Evolutionary conservation across 2,888 invertebrate genomes (phyloP), one percentile per base, ranked within the genome.

Genomic region (Timema podura): DNA sequence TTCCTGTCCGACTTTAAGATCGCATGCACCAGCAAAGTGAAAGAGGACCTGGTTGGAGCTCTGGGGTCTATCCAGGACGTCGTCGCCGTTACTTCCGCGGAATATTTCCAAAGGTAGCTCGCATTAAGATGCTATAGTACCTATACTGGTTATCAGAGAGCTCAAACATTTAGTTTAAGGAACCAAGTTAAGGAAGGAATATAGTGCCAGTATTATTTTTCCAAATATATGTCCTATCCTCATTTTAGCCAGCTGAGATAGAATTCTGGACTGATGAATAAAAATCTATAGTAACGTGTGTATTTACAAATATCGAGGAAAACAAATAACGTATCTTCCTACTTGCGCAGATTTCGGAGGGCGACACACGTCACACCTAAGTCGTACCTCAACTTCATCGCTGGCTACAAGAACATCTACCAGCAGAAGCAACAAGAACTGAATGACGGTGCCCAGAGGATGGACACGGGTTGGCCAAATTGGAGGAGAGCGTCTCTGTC

Each of bases 301-400:
- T 51, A 49, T 49, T 49, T 49, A 49, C 51, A 49, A 15, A 51
- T 5, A n/a, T 51, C 15, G 5, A 51, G 15, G 5, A n/a, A 51
- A 51, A 51, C 8, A n/a, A 51, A 5, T 7, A 51, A 15, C 15
- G 51, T 51, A 5, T 51, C 10, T n/a, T 49, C n/a, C n/a, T 49
- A 13, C 49, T 49, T n/a, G n/a, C 73, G 54, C 75, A 85, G 96
- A 76, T 97, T 92, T 81, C 88, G 97, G 15, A 86, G 98, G 75
- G 93, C 96, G 46, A 95, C 96, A 30, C 96, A 97, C 79, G 98
- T 98, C 2, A 98, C 98, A 3, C 98, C 98, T 9, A 98, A 98
- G 82, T 97, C 97, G 0, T 98, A 97, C 81, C 83, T 98, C 30
- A 96, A 95, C 79, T 98, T 98, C 80, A 93, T 98, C 74, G 91